Conservation (phyloP, 2,113 vertebrate genomes). For the Thomomys bottae region DNA sequence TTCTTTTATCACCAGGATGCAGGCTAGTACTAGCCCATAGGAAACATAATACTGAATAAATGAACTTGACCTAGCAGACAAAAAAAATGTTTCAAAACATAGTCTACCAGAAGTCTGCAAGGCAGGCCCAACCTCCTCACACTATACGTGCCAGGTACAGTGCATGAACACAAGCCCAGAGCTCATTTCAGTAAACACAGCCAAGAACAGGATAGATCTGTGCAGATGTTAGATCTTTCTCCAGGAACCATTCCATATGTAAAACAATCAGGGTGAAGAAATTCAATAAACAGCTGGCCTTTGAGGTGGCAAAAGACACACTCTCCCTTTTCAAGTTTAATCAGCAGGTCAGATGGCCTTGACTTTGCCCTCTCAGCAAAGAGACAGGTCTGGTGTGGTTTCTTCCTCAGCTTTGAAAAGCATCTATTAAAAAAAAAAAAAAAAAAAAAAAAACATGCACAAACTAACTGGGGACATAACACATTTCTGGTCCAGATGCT, state of each 20-base stretch:
- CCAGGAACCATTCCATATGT: slow-evolving; percentile 60
- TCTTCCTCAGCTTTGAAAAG: neutral
- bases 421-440: too few relatives aligned
- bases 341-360: neutral
- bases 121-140: neutral
- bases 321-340: slow-evolving; percentile 55
- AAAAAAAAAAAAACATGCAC: neutral
- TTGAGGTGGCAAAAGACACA: slow-evolving; percentile 68
- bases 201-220: slow-evolving; percentile 63
- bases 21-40: neutral
- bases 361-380: neutral
- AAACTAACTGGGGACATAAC: neutral
- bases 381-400: neutral
- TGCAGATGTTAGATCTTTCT: slow-evolving; percentile 55
- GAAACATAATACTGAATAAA: neutral
- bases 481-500: neutral
- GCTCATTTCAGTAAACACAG: slow-evolving; percentile 56
- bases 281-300: slow-evolving; percentile 70
- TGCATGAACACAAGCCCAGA: neutral
- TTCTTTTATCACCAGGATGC: slow-evolving; percentile 15
- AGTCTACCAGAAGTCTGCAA: neutral
- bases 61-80: neutral
- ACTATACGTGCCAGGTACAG: neutral
- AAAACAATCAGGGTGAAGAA: slow-evolving; percentile 69
- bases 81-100: neutral